Conservation (phyloP, 2,113 vertebrate genomes). For the Arenaria interpres region DNA sequence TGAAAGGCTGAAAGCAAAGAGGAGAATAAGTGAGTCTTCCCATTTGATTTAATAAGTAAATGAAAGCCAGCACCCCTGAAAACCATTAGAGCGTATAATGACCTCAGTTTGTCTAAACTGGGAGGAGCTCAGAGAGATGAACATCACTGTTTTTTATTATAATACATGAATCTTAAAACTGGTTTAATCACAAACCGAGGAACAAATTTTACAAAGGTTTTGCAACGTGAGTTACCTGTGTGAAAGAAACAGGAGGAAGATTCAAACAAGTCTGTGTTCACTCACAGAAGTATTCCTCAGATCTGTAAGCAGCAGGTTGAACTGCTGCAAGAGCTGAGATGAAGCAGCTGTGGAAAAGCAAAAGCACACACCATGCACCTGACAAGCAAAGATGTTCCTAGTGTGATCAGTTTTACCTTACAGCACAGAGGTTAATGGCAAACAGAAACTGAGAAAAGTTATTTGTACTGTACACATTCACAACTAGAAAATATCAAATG, state of each 20-base stretch:
- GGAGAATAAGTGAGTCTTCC: not conserved
- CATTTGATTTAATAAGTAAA: not conserved
- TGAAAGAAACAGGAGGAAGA: not conserved
- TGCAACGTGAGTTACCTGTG: not conserved
- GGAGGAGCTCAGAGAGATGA: not conserved
- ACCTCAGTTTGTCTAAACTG: not conserved
- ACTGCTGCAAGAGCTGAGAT: not conserved
- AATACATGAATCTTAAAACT: not conserved
- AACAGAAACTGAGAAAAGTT: not conserved
- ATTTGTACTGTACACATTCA: not conserved
- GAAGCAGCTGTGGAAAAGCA: not conserved
- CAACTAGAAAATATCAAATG: not conserved
- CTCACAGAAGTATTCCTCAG: not conserved
- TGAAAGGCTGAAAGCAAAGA: not conserved
- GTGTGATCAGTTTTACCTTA: not conserved
- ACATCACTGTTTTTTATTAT: not conserved
- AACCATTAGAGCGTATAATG: not conserved
- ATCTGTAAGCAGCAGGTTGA: not conserved
- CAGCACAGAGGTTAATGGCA: not conserved
- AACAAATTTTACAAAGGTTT: not conserved
- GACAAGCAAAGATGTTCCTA: not conserved
- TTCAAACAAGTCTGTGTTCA: not conserved
- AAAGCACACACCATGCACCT: not conserved
- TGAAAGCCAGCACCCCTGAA: not conserved
- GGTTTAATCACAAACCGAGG: not conserved